These are phyloP conservation scores for Petrocephalus microphthalmus DNA, from an alignment of 2,113 vertebrate species.

Conservation along the genomic window DNA sequence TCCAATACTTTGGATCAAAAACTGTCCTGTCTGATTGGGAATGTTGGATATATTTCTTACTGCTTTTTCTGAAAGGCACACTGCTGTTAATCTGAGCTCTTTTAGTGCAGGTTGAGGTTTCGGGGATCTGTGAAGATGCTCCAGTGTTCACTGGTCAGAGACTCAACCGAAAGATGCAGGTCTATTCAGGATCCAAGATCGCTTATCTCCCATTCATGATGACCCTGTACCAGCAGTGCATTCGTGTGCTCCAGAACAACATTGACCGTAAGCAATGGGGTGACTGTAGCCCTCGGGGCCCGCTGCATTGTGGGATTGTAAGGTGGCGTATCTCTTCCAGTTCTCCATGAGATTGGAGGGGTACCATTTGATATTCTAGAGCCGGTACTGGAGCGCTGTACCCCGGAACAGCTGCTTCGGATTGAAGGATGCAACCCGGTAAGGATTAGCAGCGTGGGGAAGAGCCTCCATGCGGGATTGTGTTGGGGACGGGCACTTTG, in stretches of 20 bases:
- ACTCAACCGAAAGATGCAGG: constrained; percentile 78
- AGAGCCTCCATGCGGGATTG: too few species aligned
- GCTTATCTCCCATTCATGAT: constrained; percentile 72
- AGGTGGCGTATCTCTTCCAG: constrained; percentile 46
- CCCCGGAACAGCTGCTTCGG: constrained; percentile 71
- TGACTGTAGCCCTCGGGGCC: neutral
- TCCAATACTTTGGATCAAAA: neutral
- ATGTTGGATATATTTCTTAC: neutral
- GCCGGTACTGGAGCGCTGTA: constrained; percentile 78
- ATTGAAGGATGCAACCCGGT: constrained; percentile 82
- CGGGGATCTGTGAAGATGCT: constrained; percentile 47
- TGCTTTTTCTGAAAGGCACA: neutral
- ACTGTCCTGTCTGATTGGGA: neutral
- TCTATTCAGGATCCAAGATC: constrained; percentile 77
- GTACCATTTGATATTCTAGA: constrained; percentile 84
- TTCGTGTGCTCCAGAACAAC: constrained; percentile 80
- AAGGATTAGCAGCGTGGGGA: constrained; percentile 38
- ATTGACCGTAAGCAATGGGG: constrained; percentile 68
- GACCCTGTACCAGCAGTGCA: constrained; percentile 74
- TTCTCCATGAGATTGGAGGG: constrained; percentile 74
- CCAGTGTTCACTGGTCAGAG: constrained; percentile 68
- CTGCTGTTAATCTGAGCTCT: neutral
- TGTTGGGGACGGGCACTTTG: neutral
- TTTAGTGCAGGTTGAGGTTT: constrained; percentile 45
- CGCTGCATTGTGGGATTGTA: constrained; percentile 19